Evolutionary conservation across 2,888 invertebrate genomes (phyloP).

Genomic region (Pollenia labialis): DNA sequence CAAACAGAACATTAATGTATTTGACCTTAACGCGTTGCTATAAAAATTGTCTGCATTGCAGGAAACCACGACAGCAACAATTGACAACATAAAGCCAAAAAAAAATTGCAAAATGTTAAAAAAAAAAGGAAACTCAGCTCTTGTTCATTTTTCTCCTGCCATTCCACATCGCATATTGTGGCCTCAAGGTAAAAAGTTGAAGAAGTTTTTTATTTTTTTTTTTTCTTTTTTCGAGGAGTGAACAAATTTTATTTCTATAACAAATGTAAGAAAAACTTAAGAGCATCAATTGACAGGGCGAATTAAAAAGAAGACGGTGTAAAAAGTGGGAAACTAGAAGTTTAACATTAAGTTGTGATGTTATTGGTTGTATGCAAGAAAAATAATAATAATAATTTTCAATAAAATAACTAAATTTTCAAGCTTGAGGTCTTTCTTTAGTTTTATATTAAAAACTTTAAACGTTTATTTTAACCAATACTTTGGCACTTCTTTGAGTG

Average conservation of each 20-base stretch:
- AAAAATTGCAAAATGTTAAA: conserved; percentile 28
- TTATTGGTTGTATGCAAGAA: too few species aligned
- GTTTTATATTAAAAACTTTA: too few species aligned
- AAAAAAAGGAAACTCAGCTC: conserved; percentile 33
- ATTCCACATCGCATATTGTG: conserved; percentile 13
- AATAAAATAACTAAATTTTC: too few species aligned
- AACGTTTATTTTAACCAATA: too few species aligned
- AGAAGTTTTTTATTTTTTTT: conserved; percentile 19
- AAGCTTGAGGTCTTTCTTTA: too few species aligned
- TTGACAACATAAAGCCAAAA: conserved; percentile 68
- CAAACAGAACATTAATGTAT: conserved; percentile 55
- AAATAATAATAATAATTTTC: too few species aligned
- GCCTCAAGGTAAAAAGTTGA: conserved; percentile 45
- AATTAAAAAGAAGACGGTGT: conserved; percentile 21
- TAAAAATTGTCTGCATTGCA: conserved; percentile 68
- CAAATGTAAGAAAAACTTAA: background rate
- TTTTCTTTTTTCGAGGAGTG: background rate
- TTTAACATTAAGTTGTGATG: background rate
- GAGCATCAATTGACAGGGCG: conserved; percentile 53
- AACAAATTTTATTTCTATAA: conserved; percentile 10
- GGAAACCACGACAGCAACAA: conserved; percentile 67
- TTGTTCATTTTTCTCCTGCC: conserved; percentile 43
- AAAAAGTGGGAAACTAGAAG: background rate
- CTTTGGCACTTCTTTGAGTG: too few species aligned
- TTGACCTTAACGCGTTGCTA: conserved; percentile 63